phyloP scores from a whole-genome alignment of 2,797 vertebrate species.

The Carcharodon carcharias region DNA sequence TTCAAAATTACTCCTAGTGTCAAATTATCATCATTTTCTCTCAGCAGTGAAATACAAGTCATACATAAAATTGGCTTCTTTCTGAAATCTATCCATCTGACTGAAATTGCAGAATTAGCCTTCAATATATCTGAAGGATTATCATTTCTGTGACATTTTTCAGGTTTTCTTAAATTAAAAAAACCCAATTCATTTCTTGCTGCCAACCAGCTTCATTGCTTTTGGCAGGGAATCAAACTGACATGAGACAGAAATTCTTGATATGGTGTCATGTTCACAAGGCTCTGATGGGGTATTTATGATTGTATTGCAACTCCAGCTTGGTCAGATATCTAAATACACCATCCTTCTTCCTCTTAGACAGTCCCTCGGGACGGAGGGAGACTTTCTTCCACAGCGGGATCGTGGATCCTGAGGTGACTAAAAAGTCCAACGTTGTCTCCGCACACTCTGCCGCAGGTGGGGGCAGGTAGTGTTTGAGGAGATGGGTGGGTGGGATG shows the following conservation, averaged over 20 bases:
- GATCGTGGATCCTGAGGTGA: no score
- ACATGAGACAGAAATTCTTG: neutral
- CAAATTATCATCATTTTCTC: neutral
- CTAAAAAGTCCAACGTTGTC: no score
- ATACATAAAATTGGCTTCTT: neutral
- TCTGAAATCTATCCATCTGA: neutral
- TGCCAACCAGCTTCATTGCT: neutral
- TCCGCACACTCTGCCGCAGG: no score
- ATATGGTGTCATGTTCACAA: neutral
- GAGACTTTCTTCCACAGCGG: no score
- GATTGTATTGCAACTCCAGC: neutral
- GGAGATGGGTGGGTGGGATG: no score
- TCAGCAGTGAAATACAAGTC: neutral
- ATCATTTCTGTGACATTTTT: neutral
- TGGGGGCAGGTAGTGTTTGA: no score
- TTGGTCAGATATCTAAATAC: neutral
- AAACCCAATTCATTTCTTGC: neutral
- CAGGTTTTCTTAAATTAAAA: neutral
- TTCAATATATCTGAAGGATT: neutral
- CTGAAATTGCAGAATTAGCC: neutral
- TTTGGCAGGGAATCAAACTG: neutral
- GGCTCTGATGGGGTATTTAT: neutral
- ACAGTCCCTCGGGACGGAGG: no score
- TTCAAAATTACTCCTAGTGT: neutral
- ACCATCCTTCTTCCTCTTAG: neutral